Conservation (phyloP, 2,113 vertebrate species). For the Sceloporus tristichus region DNA sequence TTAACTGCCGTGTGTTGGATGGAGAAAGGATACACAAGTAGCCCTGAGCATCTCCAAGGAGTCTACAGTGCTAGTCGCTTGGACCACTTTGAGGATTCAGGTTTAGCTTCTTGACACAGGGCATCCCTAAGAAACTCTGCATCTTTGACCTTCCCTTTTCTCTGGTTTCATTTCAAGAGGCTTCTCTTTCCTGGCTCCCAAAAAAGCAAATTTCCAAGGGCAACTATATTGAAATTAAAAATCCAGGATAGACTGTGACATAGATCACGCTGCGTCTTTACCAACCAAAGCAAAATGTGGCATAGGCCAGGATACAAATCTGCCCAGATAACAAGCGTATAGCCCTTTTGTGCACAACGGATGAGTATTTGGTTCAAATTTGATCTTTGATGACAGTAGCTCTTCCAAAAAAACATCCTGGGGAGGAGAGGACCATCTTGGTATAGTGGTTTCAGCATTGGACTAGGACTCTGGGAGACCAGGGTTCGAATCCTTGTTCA, state of each 20-base stretch:
- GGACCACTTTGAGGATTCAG: background rate
- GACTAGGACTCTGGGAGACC: too few species aligned
- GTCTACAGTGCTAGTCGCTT: background rate
- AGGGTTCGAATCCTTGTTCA: too few species aligned
- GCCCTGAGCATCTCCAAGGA: background rate
- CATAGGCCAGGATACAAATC: too few species aligned
- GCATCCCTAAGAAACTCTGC: background rate
- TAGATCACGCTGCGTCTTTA: too few species aligned
- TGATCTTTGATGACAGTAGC: background rate
- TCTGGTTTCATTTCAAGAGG: background rate
- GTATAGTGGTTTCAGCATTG: too few species aligned
- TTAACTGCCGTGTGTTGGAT: too few species aligned
- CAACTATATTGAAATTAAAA: background rate
- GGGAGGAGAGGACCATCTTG: background rate
- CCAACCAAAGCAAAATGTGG: too few species aligned
- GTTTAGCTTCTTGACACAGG: background rate
- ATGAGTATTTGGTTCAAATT: background rate
- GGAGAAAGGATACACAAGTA: background rate
- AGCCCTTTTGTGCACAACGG: too few species aligned
- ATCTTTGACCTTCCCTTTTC: background rate
- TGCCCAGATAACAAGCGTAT: too few species aligned
- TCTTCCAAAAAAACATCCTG: background rate
- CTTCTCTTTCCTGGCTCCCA: background rate
- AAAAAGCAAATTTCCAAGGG: background rate
- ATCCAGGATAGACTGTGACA: background rate